Evolutionary conservation across 1,140 invertebrate genomes (phyloP), one percentile per base, ranked within the genome.

Genomic region (Hesperophylax magnus): DNA sequence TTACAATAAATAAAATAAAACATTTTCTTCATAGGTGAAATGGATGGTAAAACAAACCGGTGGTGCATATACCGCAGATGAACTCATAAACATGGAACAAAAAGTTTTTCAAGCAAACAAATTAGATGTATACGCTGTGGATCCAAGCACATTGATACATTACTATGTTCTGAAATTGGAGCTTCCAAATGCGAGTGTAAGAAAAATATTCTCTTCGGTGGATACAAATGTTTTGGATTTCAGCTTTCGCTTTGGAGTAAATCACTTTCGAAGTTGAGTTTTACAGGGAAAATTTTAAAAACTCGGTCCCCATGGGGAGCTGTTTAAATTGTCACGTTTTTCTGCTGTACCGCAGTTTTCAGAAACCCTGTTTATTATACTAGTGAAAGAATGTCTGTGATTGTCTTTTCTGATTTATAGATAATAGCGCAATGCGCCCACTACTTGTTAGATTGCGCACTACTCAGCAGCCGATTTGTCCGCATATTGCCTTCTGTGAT

Each of bases 11-110:
- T 54, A 54, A 15, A 14, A 54, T 7, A 54, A 15, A n/a, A n/a
- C n/a, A 11, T 14, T 54, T 65, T 79, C 8, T 71, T 79, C n/a
- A 14, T 22, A 84, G 82, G 72, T 69, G 11, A 60, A 47, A 15
- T 84, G 82, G 82, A 81, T 84, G 80, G 80, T 84, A 15, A 84
- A 80, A 31, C 82, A 81, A 71, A 52, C 82, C 17, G 78, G 78
- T 47, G 80, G 80, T 63, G 82, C 82, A 17, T 84, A 81, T 31
- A 74, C 60, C 7, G 27, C 15, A 17, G 18, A 77, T 2, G 53
- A 84, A 75, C 60, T 84, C 14, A 34, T 69, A 72, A 27, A 77
- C 17, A 81, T 84, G 82, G 82, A 84, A 79, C 7, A 31, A 31
- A 39, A 24, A 56, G 78, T 84, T 34, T 80, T 81, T 20, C 27